These are phyloP conservation scores for Drosophila peninsularis DNA, from an alignment of 2,888 invertebrate species.

Conservation along the genomic window DNA sequence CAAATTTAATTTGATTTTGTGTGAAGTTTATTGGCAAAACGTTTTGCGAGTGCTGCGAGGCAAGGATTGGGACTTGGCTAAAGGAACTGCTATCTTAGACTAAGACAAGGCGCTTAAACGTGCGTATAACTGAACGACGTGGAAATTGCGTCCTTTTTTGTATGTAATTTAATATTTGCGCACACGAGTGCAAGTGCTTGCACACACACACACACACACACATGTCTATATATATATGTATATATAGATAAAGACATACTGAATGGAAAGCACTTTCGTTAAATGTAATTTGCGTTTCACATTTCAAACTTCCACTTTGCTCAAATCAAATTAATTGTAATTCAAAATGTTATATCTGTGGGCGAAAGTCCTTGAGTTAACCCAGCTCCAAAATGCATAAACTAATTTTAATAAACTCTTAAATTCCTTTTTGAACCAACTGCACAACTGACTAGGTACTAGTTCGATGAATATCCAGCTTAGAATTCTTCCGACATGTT, in stretches of 20 bases:
- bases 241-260: conserved; percentile 7
- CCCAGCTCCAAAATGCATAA: conserved; percentile 31
- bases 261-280: conserved; percentile 8
- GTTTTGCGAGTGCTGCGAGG: conserved; percentile 53
- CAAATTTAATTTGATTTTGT: conserved; percentile 80
- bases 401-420: conserved; percentile 21
- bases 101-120: conserved; percentile 43
- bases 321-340: conserved; percentile 55
- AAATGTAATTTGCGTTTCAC: conserved; percentile 46
- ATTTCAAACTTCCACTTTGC: conserved; percentile 45
- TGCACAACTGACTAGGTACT: background rate
- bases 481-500: background rate
- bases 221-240: background rate
- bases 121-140: conserved; percentile 58
- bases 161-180: conserved; percentile 47
- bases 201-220: conserved; percentile 1
- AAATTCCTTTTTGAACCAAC: background rate
- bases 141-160: conserved; percentile 21
- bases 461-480: background rate
- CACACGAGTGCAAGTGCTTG: conserved; percentile 17
- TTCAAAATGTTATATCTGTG: conserved; percentile 28
- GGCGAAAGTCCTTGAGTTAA: conserved; percentile 15
- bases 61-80: conserved; percentile 7
- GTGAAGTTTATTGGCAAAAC: conserved; percentile 79
- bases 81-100: conserved; percentile 5